Evolutionary conservation across 2,113 vertebrate species (phyloP), one percentile per base, ranked within the genome.

Genomic region (Rhinoptilus africanus): DNA sequence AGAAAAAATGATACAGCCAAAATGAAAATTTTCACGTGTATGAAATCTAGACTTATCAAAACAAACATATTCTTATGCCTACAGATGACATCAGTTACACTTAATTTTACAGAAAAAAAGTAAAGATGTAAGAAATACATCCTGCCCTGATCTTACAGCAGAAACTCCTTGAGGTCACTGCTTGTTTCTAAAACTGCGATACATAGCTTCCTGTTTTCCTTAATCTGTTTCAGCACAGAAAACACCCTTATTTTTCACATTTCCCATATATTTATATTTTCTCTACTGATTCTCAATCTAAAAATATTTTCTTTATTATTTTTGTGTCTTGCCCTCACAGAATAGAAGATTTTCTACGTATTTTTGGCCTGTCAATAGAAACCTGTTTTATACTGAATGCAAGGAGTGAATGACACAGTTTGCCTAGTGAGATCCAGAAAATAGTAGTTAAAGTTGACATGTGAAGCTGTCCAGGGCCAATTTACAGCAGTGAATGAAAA

Each of bases 381-480:
- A 74, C 34, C n/a, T n/a, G 14, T 80, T 85, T 67, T 28, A 63
- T 77, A 20, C 19, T 41, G n/a, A 79, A 60, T 54, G 24, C 13
- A 39, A 68, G 53, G 54, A 89, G 41, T 41, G 68, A 89, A 24
- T 48, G 72, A 60, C 56, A 79, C 21, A 53, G 32, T 50, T 74
- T 83, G 53, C 26, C n/a, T 26, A 24, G 60, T 68, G 68, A 94
- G 75, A 90, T 85, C 71, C 85, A 90, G 76, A 84, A 85, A 92
- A 63, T 0, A 51, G 60, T 6, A 95, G 60, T 80, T 79, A 96
- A 57, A 84, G 71, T 48, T 85, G 93, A 96, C 88, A 96, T 34
- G 88, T 93, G 73, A 96, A 37, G 64, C 80, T 94, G 79, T 75
- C 93, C 95, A 93, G 93, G 81, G 95, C 68, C 88, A 87, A 71